Percentiles rank a stretch among this genome's conserved stretches.
These are phyloP conservation scores for Dysidea cf. avara DNA, from an alignment of 37 sponge, comb jelly and placozoan genomes.

Conservation along the genomic window DNA sequence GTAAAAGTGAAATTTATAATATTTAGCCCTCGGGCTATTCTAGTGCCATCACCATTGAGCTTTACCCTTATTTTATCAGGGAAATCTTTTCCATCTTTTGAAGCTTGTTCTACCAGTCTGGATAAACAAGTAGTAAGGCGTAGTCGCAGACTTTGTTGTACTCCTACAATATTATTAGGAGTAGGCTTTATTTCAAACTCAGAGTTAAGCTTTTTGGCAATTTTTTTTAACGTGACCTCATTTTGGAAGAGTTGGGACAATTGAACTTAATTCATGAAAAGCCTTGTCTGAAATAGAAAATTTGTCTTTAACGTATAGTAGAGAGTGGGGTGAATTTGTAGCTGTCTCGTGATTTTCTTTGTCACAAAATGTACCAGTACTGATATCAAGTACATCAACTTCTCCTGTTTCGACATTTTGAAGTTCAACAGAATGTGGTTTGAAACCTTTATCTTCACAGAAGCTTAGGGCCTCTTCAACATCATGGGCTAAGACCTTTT, in stretches of 20 bases:
- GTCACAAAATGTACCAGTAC: neutral
- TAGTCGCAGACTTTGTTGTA: too few relatives aligned
- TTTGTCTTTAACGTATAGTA: neutral
- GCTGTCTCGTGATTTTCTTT: too few relatives aligned
- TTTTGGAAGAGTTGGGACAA: neutral
- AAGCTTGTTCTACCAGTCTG: neutral
- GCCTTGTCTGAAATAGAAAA: neutral
- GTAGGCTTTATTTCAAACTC: neutral
- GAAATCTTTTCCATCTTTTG: too few relatives aligned
- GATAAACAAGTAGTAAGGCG: neutral
- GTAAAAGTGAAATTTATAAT: constrained; percentile 20
- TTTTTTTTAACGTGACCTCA: neutral
- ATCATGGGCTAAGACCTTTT: neutral
- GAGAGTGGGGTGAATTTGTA: neutral
- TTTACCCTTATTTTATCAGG: constrained; percentile 2
- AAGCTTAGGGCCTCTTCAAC: neutral
- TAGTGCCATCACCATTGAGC: constrained; percentile 10
- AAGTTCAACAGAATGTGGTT: neutral
- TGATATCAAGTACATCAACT: neutral
- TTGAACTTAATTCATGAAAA: neutral
- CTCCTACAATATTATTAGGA: too few relatives aligned
- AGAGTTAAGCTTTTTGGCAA: neutral
- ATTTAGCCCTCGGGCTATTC: neutral
- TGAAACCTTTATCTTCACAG: neutral
- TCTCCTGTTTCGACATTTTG: neutral